Base-by-base conservation (phyloP, 2,113 vertebrate species). In the Eidolon helvum region DNA sequence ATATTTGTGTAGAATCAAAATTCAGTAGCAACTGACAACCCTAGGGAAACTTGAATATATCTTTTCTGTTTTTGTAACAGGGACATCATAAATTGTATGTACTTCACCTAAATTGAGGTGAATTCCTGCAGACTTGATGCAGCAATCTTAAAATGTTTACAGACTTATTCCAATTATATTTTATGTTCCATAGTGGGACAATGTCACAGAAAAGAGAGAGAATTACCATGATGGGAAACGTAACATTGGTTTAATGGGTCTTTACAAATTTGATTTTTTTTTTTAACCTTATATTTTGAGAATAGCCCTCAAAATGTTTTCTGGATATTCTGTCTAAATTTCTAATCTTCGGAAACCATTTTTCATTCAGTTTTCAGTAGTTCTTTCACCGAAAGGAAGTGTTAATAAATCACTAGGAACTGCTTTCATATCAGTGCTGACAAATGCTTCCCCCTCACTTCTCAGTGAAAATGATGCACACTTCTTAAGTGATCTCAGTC, bases 1-100 rank as follows among this genome's bases (percentile, higher is more conserved):
- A 24, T 94, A 86, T 94, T 94, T 94, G 88, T 92, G 30, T 72
- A 87, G 75, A 96, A 93, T 91, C 59, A 94, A 95, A 97, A 94
- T 87, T 57, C 24, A 93, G 91, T 45, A 75, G 48, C 61, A 95
- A 82, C 45, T 94, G 66, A 79, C 61, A 94, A 86, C 88, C 14
- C 30, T 40, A 53, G 33, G 53, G 65, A 95, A 33, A 78, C 10
- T 15, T 65, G 63, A 97, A 71, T 92, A 57, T 45, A 77, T 85
- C 69, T 91, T 89, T 45, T 83, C 82, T 95, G 50, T 74, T 95
- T 83, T 90, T 84, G 43, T 80, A 75, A 75, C 11, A 15, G 59
- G 48, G 45, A 53, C 14, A 57, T 85, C 77, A 88, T 68, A 88
- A 96, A 94, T 95, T 86, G 19, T 75, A 74, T 66, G 72, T 16